Percentiles rank a stretch among this genome's conserved stretches.
Conservation (phyloP, 2,888 invertebrate species). For the Cantharis lateralis region DNA sequence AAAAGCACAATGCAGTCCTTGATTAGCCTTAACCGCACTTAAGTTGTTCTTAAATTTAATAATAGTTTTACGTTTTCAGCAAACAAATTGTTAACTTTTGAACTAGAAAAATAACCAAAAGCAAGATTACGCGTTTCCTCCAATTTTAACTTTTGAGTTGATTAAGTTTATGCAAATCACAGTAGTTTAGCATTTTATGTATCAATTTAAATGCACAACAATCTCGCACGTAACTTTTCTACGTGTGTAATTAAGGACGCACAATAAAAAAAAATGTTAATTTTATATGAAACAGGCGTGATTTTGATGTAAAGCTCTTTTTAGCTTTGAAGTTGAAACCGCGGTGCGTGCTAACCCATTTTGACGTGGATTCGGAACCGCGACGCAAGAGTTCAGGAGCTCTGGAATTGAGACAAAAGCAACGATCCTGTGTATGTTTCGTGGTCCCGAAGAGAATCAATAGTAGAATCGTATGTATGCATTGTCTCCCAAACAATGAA, state of each 20-base stretch:
- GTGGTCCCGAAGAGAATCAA: not conserved
- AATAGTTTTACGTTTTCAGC: not conserved
- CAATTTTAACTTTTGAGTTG: not conserved
- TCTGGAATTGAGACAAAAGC: no score
- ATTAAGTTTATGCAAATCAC: not conserved
- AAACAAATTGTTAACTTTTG: not conserved
- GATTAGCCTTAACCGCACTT: no score
- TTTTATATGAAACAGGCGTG: not conserved
- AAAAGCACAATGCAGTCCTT: no score
- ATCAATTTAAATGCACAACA: not conserved
- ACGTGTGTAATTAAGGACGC: not conserved
- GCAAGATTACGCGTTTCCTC: not conserved
- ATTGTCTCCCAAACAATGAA: not conserved
- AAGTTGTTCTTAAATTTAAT: no score
- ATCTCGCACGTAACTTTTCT: not conserved
- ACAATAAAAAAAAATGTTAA: not conserved
- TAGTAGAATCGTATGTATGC: not conserved
- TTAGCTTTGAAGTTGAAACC: not conserved
- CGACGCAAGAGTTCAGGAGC: no score
- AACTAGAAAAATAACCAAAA: not conserved
- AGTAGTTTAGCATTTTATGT: not conserved
- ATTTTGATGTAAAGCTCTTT: not conserved
- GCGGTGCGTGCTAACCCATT: not conserved
- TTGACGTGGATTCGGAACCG: not conserved
- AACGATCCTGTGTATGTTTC: no score